Evolutionary conservation across 2,113 vertebrate genomes (phyloP).

Genomic region (Engraulis encrasicolus): DNA sequence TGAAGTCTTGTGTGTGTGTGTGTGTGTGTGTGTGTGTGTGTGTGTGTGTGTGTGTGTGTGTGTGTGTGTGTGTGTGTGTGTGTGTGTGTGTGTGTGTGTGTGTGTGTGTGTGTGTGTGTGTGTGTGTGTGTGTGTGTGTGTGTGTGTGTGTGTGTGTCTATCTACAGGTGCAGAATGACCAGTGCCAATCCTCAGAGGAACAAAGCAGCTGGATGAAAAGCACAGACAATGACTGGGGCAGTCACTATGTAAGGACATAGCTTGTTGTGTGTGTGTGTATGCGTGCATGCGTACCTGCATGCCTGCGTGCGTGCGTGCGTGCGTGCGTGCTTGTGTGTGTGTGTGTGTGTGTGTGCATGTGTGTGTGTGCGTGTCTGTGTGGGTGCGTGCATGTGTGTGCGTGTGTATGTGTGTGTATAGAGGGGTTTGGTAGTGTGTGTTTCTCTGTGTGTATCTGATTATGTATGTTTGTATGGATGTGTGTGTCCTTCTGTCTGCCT

Average conservation of each 20-base stretch:
- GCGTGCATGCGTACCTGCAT: not conserved
- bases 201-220: constrained; percentile 85
- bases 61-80: no score
- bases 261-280: not conserved
- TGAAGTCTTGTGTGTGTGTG: no score
- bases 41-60: no score
- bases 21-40: no score
- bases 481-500: no score
- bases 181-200: constrained; percentile 88
- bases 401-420: not conserved
- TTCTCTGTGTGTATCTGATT: not conserved
- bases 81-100: no score
- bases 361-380: no score
- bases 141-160: no score
- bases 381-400: not conserved
- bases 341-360: not conserved
- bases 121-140: no score
- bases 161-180: constrained; percentile 91
- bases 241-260: constrained; percentile 76
- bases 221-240: constrained; percentile 84
- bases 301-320: not conserved
- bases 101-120: no score
- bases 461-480: not conserved
- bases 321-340: not conserved
- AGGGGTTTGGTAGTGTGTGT: not conserved